A percentile compares a stretch with the other conserved stretches of the same genome.
phyloP scores from a whole-genome alignment of 2,888 invertebrate species.

The Colletes collaris region DNA sequence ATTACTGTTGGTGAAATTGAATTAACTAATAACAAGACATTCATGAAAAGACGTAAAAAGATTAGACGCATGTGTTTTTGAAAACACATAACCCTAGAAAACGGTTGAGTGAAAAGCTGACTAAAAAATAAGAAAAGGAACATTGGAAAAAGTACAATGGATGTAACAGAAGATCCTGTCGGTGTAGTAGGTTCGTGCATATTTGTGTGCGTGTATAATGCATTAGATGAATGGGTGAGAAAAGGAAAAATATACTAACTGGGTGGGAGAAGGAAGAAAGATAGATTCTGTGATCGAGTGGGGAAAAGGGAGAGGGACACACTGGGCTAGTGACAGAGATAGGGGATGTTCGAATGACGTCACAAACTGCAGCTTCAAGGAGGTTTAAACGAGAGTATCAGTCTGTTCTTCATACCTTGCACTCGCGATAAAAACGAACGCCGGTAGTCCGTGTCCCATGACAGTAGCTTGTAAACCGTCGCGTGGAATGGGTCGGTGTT shows the following conservation, averaged over 20 bases:
- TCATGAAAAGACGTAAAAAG: no score
- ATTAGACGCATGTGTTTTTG: no score
- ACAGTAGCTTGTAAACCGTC: conserved; percentile 50
- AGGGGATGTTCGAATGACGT: conserved; percentile 40
- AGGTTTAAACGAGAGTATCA: conserved; percentile 47
- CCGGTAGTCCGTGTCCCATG: conserved; percentile 35
- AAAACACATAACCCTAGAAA: no score
- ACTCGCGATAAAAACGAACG: conserved; percentile 35
- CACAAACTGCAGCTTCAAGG: conserved; percentile 48
- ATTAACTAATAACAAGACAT: no score
- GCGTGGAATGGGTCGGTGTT: conserved; percentile 42
- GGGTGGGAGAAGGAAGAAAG: not conserved
- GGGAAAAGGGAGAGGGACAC: not conserved
- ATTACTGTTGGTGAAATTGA: no score
- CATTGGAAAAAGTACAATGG: not conserved
- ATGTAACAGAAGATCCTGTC: not conserved
- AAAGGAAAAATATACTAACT: not conserved
- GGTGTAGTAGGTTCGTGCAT: no score
- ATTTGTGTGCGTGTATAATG: not conserved
- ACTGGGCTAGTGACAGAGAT: conserved; percentile 10
- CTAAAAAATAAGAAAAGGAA: not conserved
- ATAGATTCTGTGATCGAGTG: not conserved
- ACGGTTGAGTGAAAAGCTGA: no score
- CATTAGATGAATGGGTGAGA: not conserved
- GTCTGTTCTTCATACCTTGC: conserved; percentile 29